Conservation (phyloP, 2,797 vertebrate species). For the Synanceia verrucosa region DNA sequence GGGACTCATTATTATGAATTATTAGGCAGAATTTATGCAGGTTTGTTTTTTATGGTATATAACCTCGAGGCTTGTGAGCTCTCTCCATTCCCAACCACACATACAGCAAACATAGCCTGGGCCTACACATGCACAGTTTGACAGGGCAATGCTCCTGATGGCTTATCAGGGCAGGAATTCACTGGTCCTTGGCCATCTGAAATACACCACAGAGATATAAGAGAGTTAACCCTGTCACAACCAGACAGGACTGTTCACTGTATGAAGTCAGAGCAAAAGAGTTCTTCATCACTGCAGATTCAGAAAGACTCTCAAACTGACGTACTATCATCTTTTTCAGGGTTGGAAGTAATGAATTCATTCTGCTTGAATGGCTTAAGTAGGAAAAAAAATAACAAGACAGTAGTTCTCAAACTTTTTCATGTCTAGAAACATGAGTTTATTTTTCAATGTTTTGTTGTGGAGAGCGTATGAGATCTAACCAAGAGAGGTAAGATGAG, state of each 20-base stretch:
- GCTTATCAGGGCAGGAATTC: conserved; percentile 79
- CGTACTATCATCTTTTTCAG: no score
- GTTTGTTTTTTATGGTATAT: conserved; percentile 67
- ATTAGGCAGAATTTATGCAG: conserved; percentile 72
- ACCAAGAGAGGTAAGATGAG: no score
- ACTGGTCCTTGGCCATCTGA: conserved; percentile 75
- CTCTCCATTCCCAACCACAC: conserved; percentile 22
- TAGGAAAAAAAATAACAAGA: no score
- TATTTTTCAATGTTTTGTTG: no score
- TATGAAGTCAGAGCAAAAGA: not conserved
- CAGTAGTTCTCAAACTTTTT: no score
- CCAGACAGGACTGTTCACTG: not conserved
- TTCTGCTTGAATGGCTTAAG: no score
- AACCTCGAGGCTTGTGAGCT: conserved; percentile 74
- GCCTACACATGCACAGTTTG: conserved; percentile 28
- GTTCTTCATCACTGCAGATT: not conserved
- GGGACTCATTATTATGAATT: conserved; percentile 74
- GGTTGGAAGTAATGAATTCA: no score
- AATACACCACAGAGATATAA: conserved; percentile 58
- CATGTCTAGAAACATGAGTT: no score
- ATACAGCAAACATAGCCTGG: conserved; percentile 18
- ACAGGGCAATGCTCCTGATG: conserved; percentile 60
- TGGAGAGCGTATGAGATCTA: no score
- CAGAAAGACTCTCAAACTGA: not conserved
- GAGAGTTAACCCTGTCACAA: conserved; percentile 59